phyloP scores from a whole-genome alignment of 1,140 invertebrate species.

The Mycetomoellerius zeteki region DNA sequence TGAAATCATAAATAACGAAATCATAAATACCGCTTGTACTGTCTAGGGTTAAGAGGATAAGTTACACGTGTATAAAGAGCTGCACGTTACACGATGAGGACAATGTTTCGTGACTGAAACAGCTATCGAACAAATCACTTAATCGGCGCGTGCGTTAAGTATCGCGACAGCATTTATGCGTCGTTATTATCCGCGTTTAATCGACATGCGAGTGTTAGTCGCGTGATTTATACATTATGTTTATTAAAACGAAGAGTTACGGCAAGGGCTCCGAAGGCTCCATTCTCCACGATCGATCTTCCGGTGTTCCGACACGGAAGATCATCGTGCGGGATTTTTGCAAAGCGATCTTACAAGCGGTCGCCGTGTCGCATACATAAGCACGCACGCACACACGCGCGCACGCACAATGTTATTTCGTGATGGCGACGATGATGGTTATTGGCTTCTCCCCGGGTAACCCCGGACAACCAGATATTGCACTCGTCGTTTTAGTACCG shows the following conservation, averaged over 20 bases:
- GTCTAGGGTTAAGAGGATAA: slow-evolving; percentile 29
- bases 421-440: slow-evolving; percentile 46
- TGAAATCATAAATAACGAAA: neutral
- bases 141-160: slow-evolving; percentile 34
- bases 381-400: slow-evolving; percentile 59
- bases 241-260: slow-evolving; percentile 41
- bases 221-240: slow-evolving; percentile 26
- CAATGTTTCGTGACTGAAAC: slow-evolving; percentile 22
- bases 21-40: neutral
- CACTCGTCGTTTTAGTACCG: slow-evolving; percentile 48
- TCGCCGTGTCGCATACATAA: slow-evolving; percentile 51
- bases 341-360: slow-evolving; percentile 67
- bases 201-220: slow-evolving; percentile 19
- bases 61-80: slow-evolving; percentile 14
- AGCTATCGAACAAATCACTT: slow-evolving; percentile 51
- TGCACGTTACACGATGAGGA: neutral
- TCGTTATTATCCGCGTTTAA: slow-evolving; percentile 25
- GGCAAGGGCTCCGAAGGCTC: neutral
- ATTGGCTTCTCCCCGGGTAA: slow-evolving; percentile 48
- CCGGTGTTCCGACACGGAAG: slow-evolving; percentile 40
- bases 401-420: slow-evolving; percentile 52
- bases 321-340: slow-evolving; percentile 49
- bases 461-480: slow-evolving; percentile 49
- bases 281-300: slow-evolving; percentile 43
- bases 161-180: slow-evolving; percentile 20